Evolutionary conservation across 1,140 invertebrate genomes (phyloP).

Genomic region (Dendroctonus ponderosae): DNA sequence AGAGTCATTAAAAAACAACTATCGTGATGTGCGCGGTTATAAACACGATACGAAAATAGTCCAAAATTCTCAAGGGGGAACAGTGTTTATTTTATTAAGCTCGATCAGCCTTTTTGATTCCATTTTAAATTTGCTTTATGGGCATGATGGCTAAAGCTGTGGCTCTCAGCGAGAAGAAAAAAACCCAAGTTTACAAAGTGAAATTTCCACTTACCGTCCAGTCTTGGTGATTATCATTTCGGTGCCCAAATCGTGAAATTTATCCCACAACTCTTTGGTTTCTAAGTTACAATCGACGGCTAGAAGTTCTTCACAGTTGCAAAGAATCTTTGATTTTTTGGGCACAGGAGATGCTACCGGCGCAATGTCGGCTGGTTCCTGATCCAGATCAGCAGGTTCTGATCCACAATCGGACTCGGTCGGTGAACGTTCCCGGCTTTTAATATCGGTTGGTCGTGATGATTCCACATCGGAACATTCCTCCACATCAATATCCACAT

Average conservation of each 20-base stretch:
- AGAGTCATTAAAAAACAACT: too few species aligned
- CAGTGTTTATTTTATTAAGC: neutral
- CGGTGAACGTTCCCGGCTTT: constrained; percentile 44
- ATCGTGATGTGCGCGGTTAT: too few species aligned
- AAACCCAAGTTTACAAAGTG: neutral
- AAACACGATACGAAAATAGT: too few species aligned
- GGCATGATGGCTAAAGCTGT: constrained; percentile 9
- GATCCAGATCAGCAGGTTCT: constrained; percentile 45
- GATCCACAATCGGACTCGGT: constrained; percentile 48
- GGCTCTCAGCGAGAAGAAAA: neutral
- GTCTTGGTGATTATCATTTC: constrained; percentile 99
- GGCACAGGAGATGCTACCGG: constrained; percentile 34
- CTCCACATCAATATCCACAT: constrained; percentile 50
- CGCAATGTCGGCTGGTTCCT: constrained; percentile 46
- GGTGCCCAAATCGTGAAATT: constrained; percentile 91
- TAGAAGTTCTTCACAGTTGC: constrained; percentile 80
- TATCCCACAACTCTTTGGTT: constrained; percentile 90
- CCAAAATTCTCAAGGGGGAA: too few species aligned
- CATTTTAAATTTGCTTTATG: neutral
- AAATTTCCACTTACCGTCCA: constrained; percentile 72
- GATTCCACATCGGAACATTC: constrained; percentile 49
- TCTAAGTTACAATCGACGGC: constrained; percentile 87
- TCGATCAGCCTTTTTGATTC: neutral
- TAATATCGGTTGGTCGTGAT: constrained; percentile 19
- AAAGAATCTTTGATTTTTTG: constrained; percentile 57